phyloP scores from a whole-genome alignment of 2,797 vertebrate genomes.

The Lithobates pipiens region DNA sequence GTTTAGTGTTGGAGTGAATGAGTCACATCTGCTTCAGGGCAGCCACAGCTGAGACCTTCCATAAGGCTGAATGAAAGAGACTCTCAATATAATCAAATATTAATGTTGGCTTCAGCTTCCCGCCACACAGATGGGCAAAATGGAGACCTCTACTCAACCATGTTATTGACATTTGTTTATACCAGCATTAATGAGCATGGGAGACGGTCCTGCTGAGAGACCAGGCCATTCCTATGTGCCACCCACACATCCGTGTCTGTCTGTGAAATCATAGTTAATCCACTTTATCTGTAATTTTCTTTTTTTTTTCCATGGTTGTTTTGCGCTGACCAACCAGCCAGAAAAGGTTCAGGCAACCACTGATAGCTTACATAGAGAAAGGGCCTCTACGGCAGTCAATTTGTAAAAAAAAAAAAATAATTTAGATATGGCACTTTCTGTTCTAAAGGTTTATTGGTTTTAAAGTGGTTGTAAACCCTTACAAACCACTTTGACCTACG shows the following conservation, averaged over 20 bases:
- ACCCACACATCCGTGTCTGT: slow-evolving; percentile 6
- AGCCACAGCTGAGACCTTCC: slow-evolving; percentile 38
- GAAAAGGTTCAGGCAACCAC: too few species aligned
- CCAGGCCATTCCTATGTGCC: neutral
- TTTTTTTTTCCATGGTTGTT: too few species aligned
- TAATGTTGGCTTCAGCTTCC: neutral
- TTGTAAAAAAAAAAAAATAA: too few species aligned
- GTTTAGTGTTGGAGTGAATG: slow-evolving; percentile 31
- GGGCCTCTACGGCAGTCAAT: too few species aligned
- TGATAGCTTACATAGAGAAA: too few species aligned
- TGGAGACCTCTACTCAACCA: neutral
- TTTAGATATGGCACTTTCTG: too few species aligned
- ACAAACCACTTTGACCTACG: too few species aligned
- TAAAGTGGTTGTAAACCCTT: too few species aligned
- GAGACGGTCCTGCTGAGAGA: slow-evolving; percentile 5
- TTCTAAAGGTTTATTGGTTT: too few species aligned
- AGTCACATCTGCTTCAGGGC: slow-evolving; percentile 40
- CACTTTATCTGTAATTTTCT: neutral
- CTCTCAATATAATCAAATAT: slow-evolving; percentile 47
- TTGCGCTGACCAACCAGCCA: neutral
- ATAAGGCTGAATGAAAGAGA: slow-evolving; percentile 23
- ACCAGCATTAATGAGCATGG: slow-evolving; percentile 17
- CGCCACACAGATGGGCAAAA: slow-evolving; percentile 5
- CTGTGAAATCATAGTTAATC: neutral
- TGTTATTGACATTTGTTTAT: slow-evolving; percentile 29